Conservation (phyloP, 2,797 vertebrate genomes). For the Pampus argenteus region DNA sequence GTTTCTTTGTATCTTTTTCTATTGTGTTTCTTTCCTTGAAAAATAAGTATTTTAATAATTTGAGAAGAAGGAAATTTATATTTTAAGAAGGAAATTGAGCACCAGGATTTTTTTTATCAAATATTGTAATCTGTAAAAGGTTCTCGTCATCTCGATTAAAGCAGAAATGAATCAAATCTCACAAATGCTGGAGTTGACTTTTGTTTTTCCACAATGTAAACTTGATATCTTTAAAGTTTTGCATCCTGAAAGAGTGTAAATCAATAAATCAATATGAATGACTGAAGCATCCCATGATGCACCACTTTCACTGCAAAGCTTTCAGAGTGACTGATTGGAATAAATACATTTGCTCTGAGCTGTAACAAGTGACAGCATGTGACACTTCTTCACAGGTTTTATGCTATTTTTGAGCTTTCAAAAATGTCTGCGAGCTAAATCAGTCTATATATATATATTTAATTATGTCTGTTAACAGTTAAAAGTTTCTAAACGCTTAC, state of each 20-base stretch:
- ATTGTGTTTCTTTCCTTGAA: not conserved
- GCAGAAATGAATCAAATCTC: constrained; percentile 13
- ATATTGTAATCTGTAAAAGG: not conserved
- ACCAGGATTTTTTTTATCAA: not conserved
- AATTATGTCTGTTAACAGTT: not conserved
- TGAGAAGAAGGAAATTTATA: not conserved
- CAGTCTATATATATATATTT: too few species aligned
- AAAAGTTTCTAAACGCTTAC: not conserved
- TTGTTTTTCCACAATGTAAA: not conserved
- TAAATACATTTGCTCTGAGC: constrained; percentile 7
- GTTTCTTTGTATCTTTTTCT: not conserved
- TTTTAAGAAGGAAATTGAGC: constrained; percentile 2
- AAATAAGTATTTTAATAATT: not conserved
- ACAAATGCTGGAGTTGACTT: not conserved
- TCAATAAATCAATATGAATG: not conserved
- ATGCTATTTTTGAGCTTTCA: not conserved
- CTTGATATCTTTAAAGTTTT: not conserved
- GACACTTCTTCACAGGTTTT: constrained; percentile 11
- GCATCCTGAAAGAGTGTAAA: not conserved
- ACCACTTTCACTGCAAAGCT: not conserved
- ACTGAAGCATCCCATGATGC: not conserved
- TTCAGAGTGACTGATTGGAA: constrained; percentile 13
- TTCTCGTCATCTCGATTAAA: not conserved
- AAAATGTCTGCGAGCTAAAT: not conserved
- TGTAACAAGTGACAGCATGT: not conserved